These are phyloP conservation scores for Hyperopisus bebe DNA, from an alignment of 2,113 vertebrate species.

Conservation along the genomic window DNA sequence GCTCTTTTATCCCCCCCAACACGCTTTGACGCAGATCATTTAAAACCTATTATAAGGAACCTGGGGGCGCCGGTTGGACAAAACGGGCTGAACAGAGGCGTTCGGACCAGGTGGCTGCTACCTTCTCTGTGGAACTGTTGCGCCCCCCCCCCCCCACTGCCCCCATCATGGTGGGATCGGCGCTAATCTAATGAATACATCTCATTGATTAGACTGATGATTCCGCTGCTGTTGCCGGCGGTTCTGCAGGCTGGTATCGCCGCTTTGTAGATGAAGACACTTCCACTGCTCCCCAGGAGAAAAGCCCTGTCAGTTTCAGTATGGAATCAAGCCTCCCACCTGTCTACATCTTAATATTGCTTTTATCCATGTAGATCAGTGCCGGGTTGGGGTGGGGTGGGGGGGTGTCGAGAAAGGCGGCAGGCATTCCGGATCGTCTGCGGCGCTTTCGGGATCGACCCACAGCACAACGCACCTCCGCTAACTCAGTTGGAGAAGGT, in stretches of 20 bases:
- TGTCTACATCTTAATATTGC: conserved; percentile 15
- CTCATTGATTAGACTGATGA: conserved; percentile 41
- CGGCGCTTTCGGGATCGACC: background rate
- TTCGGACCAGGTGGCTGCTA: conserved; percentile 18
- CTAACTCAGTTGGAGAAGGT: background rate
- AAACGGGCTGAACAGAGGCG: background rate
- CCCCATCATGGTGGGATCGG: conserved; percentile 18
- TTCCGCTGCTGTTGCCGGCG: conserved; percentile 29
- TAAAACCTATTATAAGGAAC: conserved; percentile 26
- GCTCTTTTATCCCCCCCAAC: background rate
- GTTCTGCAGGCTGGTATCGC: conserved; percentile 42
- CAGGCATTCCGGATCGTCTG: background rate
- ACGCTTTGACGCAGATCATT: conserved; percentile 31
- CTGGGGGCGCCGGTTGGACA: background rate
- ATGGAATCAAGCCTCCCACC: conserved; percentile 18
- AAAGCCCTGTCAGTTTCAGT: conserved; percentile 28
- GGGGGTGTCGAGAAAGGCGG: background rate
- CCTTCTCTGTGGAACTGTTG: conserved; percentile 7
- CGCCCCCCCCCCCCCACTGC: background rate
- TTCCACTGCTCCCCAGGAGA: conserved; percentile 40
- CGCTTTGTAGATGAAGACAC: conserved; percentile 40
- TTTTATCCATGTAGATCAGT: conserved; percentile 9
- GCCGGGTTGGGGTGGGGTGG: background rate
- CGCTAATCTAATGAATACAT: conserved; percentile 36
- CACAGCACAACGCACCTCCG: background rate